Base-by-base conservation (phyloP, 2,113 vertebrate species). In the Siniperca knerii region DNA sequence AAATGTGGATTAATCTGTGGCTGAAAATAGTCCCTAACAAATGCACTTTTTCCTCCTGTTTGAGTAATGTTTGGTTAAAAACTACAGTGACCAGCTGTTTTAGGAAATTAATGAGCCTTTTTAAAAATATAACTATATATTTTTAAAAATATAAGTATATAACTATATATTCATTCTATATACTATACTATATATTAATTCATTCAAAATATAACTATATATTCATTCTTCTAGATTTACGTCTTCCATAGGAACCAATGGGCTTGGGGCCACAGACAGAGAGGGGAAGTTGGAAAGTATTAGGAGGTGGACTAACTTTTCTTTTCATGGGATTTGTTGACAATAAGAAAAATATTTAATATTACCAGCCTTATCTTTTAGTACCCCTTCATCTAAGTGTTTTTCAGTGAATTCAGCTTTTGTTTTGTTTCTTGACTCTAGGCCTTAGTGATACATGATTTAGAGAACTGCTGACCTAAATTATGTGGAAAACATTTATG, bases 11-110 rank as follows among this genome's bases (percentile, higher is more conserved):
- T 55, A 16, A 40, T n/a, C n/a, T 2, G 21, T 50, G 11, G 37
- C 57, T 18, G 44, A 72, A 77, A 60, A 25, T 55, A 42, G 60
- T 67, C 29, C 44, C 21, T 7, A 69, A 37, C 33, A 75, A 70
- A 62, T 48, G 55, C 52, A 67, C 21, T 4, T 6, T 40, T 73
- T 78, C 4, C 15, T 58, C 23, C 25, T 25, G 21, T 64, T n/a
- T 40, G 7, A 54, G 29, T 29, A 48, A 50, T 11, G 5, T 54
- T 70, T 33, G 12, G 0, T 21, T 70, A 7, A 52, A 52, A 42
- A 23, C 35, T 37, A 35, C 29, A 33, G 29, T 6, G 20, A 2
- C 12, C 25, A 40, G 20, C 18, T 12, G 18, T 64, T 64, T 40
- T 16, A 25, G 42, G 13, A 25, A 15, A 33, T 18, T 2, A 65